Conservation (phyloP, 2,113 vertebrate genomes). For the Chrysochloris asiatica region DNA sequence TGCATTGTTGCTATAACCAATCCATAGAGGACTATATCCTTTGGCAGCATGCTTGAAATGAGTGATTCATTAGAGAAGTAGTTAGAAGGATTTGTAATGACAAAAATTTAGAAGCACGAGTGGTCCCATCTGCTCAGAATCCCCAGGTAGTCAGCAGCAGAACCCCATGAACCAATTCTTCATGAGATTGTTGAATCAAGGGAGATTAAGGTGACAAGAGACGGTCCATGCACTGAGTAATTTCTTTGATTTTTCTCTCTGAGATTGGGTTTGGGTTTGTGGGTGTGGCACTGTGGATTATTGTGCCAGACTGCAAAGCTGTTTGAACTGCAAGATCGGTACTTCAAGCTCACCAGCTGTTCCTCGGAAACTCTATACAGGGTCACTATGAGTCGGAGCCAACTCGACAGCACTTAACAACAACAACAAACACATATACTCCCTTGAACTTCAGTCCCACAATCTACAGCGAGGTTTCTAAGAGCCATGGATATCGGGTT, state of each 20-base stretch:
- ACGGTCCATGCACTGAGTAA: too few relatives aligned
- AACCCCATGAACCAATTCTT: neutral
- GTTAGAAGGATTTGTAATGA: constrained; percentile 23
- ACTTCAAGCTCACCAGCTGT: too few relatives aligned
- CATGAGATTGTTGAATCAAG: neutral
- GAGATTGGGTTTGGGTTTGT: neutral
- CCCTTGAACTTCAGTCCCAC: neutral
- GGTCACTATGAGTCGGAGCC: too few relatives aligned
- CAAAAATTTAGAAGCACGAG: neutral
- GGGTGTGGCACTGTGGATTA: too few relatives aligned
- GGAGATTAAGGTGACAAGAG: neutral
- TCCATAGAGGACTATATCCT: neutral
- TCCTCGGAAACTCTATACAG: too few relatives aligned
- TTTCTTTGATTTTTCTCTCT: constrained; percentile 20
- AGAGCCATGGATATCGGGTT: neutral
- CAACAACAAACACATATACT: neutral
- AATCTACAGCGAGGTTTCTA: neutral
- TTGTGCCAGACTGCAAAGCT: too few relatives aligned
- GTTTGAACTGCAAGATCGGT: too few relatives aligned
- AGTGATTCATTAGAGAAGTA: neutral
- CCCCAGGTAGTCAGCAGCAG: neutral
- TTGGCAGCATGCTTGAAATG: constrained; percentile 12
- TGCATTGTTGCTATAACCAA: neutral
- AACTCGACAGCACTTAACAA: too few relatives aligned
- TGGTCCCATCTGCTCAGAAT: neutral